Evolutionary conservation across 2,888 invertebrate genomes (phyloP), one percentile per base, ranked within the genome.

Genomic region (Yponomeuta plumbellus): DNA sequence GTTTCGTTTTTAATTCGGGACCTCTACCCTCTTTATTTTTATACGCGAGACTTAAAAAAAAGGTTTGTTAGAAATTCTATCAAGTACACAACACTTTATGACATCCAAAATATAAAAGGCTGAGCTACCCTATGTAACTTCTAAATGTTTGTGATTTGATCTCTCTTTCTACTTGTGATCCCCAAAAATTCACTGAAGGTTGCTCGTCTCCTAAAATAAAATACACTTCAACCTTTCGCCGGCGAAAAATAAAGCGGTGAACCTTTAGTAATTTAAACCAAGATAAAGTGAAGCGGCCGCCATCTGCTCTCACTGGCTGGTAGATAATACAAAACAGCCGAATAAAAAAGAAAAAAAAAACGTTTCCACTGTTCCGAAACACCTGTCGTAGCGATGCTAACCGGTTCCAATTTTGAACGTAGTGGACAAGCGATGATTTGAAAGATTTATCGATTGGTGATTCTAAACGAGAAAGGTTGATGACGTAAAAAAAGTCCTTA

Each of bases 271-370:
- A 52, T 52, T 52, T 52, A 13, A 64, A 56, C 22, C 26, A 23
- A 22, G 39, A 65, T 65, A 58, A 71, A 71, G 66, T 65, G 66
- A 68, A 68, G 69, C 67, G 67, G 62, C 56, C 63, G 69, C 67
- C 76, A 75, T 73, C 75, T 75, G 75, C 72, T 67, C 66, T 58
- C 58, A 57, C 17, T 62, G 62, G 58, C 64, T 64, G 66, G 67
- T 52, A 57, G 63, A 44, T 44, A 44, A 63, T 44, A 20, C 63
- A 44, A 63, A 22, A 20, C 63, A n/a, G 63, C 44, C 63, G 22
- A 63, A 63, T 63, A 40, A 40, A 21, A 44, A 63, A 52, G 17
- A 63, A 44, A 2, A 44, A 44, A 63, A 63, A 44, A 63, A 22
- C 1, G 44, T 13, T 10, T 52, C 13, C 5, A 23, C 26, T 1